Base-by-base conservation (phyloP, 1,140 invertebrate species). In the Aleiodes sp. region DNA sequence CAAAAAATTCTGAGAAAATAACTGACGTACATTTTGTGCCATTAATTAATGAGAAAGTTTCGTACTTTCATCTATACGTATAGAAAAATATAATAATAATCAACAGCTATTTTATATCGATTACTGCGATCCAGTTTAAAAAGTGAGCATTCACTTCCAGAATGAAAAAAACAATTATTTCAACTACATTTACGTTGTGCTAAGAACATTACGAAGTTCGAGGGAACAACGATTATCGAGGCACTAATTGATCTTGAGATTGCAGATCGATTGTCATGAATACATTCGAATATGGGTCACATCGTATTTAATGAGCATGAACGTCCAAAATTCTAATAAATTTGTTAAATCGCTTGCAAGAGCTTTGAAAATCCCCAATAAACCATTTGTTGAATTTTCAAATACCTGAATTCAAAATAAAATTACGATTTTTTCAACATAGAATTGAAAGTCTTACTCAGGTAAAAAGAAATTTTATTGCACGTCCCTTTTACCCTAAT, bases 31-130 rank as follows among this genome's bases (percentile, higher is more conserved):
- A 57, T 56, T 61, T 21, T 57, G 33, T 65, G 29, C 31, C 26
- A 59, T 56, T 70, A 12, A 70, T 70, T 65, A 70, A 59, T 57
- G 68, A 59, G 68, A 70, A 70, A 70, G 68, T 70, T 59, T 28
- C 43, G 29, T 35, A 70, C 68, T 70, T 70, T 70, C 61, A 59
- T 70, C 61, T 14, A 19, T 9, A 35, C 37, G 26, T 31, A 69
- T 69, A 37, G 37, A 63, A 65, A 57, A 63, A 62, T 69, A 69
- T 52, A 12, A 24, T 46, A 41, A 10, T 21, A 35, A n/a, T 10
- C 26, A n/a, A 35, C 31, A 26, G 16, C 31, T 29, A 28, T 21
- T 31, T 28, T 35, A 35, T 41, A 26, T 26, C 28, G 14, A 64
- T 26, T 64, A 12, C 24, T 46, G 24, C n/a, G 35, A 41, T 56